A percentile compares a stretch with the other conserved stretches of the same genome.
These are phyloP conservation scores for Microcaecilia unicolor DNA, from an alignment of 2,797 vertebrate species.

Conservation along the genomic window DNA sequence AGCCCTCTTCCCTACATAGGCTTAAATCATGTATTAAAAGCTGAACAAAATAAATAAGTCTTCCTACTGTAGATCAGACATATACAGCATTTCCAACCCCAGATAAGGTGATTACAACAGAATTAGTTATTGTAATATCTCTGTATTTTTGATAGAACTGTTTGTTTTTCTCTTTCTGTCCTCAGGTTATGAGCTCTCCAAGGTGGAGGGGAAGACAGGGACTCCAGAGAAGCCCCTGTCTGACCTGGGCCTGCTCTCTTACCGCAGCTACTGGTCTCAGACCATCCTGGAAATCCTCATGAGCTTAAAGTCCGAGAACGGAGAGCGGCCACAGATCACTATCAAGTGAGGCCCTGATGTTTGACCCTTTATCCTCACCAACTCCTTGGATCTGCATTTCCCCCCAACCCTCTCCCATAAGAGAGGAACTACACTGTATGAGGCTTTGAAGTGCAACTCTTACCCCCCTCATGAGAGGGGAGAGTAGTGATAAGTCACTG, in stretches of 20 bases:
- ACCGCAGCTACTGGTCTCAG: slow-evolving; percentile 93
- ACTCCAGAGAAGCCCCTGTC: slow-evolving; percentile 90
- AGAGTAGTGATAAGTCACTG: too few relatives aligned
- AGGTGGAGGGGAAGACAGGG: slow-evolving; percentile 89
- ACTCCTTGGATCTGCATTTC: neutral
- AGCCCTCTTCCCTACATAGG: too few relatives aligned
- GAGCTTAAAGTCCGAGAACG: slow-evolving; percentile 86
- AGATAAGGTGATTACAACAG: too few relatives aligned
- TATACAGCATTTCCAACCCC: too few relatives aligned
- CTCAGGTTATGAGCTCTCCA: slow-evolving; percentile 85
- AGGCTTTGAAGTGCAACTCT: too few relatives aligned
- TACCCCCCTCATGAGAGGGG: too few relatives aligned
- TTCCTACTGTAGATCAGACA: too few relatives aligned
- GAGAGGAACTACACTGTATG: too few relatives aligned
- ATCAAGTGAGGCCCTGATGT: slow-evolving; percentile 68
- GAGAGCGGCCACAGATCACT: slow-evolving; percentile 86
- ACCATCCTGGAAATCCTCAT: slow-evolving; percentile 92
- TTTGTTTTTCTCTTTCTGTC: neutral
- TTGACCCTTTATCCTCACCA: neutral
- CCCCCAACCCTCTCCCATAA: too few relatives aligned
- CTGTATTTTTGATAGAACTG: neutral
- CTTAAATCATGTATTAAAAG: too few relatives aligned
- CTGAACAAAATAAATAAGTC: too few relatives aligned
- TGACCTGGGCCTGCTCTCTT: slow-evolving; percentile 83
- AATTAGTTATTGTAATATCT: neutral